Evolutionary conservation across 2,113 vertebrate species (phyloP).

Genomic region (Hylia prasina): DNA sequence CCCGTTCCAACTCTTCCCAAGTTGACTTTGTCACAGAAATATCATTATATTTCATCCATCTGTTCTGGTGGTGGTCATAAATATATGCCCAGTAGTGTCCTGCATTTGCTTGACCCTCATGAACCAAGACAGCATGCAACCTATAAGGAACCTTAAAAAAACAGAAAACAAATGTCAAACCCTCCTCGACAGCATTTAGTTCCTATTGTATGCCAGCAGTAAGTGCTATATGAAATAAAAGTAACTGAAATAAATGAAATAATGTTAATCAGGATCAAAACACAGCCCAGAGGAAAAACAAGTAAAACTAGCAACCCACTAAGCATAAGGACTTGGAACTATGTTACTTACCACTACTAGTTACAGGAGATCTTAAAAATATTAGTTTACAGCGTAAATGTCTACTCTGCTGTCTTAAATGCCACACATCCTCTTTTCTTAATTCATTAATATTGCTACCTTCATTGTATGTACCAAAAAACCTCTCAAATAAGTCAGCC

Average conservation of each 20-base stretch:
- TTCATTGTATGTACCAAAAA: not conserved
- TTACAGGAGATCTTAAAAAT: not conserved
- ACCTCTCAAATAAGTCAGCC: not conserved
- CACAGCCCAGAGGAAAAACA: not conserved
- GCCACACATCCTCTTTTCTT: not conserved
- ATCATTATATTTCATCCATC: slow-evolving; percentile 99
- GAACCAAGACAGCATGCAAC: slow-evolving; percentile 94
- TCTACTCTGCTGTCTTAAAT: not conserved
- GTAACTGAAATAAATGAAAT: not conserved
- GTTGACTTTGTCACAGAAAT: slow-evolving; percentile 96
- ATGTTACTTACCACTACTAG: not conserved
- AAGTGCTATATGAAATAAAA: not conserved
- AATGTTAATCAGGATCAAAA: not conserved
- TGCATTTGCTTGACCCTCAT: slow-evolving; percentile 96
- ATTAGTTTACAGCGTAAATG: not conserved
- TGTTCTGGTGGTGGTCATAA: slow-evolving; percentile 87
- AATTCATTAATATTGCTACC: not conserved
- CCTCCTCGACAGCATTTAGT: not conserved
- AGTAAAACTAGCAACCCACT: not conserved
- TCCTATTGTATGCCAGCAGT: not conserved
- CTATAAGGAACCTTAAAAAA: slow-evolving; percentile 89
- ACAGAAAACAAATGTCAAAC: not conserved
- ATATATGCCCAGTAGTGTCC: slow-evolving; percentile 99
- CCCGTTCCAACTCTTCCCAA: slow-evolving; percentile 96
- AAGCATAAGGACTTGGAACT: not conserved